Conservation (phyloP, 2,797 vertebrate species). For the Threskiornis aethiopicus region DNA sequence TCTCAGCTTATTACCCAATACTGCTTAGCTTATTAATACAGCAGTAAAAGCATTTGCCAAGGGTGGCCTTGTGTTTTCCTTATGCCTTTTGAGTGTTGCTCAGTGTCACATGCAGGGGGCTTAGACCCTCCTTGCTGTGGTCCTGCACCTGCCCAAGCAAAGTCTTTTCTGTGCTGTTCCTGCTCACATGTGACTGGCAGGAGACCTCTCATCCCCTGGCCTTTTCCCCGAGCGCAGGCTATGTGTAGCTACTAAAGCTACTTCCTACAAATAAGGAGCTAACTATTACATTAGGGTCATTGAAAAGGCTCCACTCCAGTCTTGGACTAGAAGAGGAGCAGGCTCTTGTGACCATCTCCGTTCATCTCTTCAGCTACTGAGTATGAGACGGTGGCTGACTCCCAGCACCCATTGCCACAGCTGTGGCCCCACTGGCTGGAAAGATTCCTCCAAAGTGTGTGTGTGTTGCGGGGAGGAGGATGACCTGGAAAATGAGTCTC, state of each 20-base stretch:
- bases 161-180: neutral
- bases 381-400: neutral
- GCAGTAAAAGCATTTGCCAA: neutral
- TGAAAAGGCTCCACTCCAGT: neutral
- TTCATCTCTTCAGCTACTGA: neutral
- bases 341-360: neutral
- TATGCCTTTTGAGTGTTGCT: neutral
- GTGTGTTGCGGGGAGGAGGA: neutral
- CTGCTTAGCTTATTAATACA: neutral
- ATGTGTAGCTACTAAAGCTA: neutral
- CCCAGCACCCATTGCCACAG: neutral
- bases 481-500: neutral
- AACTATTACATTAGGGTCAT: neutral
- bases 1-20: neutral
- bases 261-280: neutral
- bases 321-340: neutral
- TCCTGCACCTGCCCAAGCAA: neutral
- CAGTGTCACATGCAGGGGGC: neutral
- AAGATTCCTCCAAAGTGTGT: neutral
- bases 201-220: accelerated
- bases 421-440: neutral
- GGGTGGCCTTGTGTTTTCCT: neutral
- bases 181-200: neutral
- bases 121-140: neutral
- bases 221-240: neutral